Evolutionary conservation across 2,797 vertebrate species (phyloP), one percentile per base, ranked within the genome.

Genomic region (Sandelia bainsii): DNA sequence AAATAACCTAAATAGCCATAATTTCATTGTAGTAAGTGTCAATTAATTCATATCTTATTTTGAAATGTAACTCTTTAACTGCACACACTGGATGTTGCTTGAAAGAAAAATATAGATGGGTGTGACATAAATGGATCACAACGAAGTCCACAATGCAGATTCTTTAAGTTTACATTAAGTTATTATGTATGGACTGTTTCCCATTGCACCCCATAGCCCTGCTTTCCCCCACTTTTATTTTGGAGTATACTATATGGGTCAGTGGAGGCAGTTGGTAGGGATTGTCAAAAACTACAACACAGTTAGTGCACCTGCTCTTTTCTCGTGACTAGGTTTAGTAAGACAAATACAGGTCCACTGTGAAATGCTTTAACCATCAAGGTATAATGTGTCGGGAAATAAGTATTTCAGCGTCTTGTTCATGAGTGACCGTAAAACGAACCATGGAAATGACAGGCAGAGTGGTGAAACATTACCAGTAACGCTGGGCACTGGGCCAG

Each of bases 211-310:
- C 76, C 72, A 27, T 37, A 1, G 12, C 62, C 22, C 25, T 62
- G 64, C 51, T 68, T 66, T 48, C 16, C 44, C 46, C 19, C 37
- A 20, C 22, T 17, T 57, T 17, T 54, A 56, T 8, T 10, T 8
- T 2, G 17, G 17, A 54, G 3, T 8, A 39, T 29, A 59, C 62
- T 32, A 4, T 20, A 16, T 20, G 62, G 22, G 53, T 66, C 6
- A 6, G 22, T 49, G 17, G 40, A 60, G 52, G 54, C 69, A 69
- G 63, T 67, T 25, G 25, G 20, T 59, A 57, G 61, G 67, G 75
- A 27, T 84, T 84, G 83, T 88, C 77, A 6, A 54, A 20, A 54
- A 65, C 13, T n/a, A 39, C 22, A 48, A 54, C 44, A 66, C 27
- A 13, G 29, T 45, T 22, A 22, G 40, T 62, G 62, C 42, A 59